A percentile compares a stretch with the other conserved stretches of the same genome.
These are phyloP conservation scores for Danio rerio DNA, from an alignment of 2,113 vertebrate species.

Conservation along the genomic window GRCz12tu NC_133190.1:7028501-7029000, in stretches of 20 bases:
- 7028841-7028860: not conserved
- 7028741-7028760: slow-evolving; percentile 34
- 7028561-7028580: slow-evolving; percentile 44
- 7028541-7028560: not conserved
- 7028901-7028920: too few relatives aligned
- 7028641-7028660: slow-evolving; percentile 3
- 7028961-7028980: too few relatives aligned
- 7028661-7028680: not conserved
- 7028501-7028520: slow-evolving; percentile 4
- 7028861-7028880: too few relatives aligned
- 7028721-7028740: not conserved
- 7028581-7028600: not conserved
- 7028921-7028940: too few relatives aligned
- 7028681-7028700: slow-evolving; percentile 27
- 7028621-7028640: not conserved
- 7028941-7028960: too few relatives aligned
- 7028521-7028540: slow-evolving; percentile 9
- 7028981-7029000: too few relatives aligned
- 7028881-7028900: too few relatives aligned
- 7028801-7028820: slow-evolving; percentile 38
- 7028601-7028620: slow-evolving; percentile 33
- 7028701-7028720: slow-evolving; percentile 41
- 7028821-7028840: too few relatives aligned
- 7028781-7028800: slow-evolving; percentile 23
- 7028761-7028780: slow-evolving; percentile 31